Conservation (phyloP, 92 coral and sea anemone genomes). For the Heliopora coerulea region DNA sequence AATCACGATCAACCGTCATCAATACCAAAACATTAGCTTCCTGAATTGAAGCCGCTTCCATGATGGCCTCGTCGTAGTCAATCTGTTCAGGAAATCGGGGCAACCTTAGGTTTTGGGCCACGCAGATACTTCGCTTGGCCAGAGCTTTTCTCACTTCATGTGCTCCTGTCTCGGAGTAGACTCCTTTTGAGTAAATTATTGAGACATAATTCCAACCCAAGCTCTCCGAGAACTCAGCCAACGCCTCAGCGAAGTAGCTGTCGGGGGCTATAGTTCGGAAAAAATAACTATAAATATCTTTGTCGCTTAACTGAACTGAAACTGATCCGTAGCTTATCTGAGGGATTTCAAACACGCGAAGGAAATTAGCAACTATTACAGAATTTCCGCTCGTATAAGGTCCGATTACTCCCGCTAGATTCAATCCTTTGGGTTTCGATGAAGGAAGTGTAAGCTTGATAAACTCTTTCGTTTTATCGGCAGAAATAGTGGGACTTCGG, state of each 20-base stretch:
- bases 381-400: constrained; percentile 88
- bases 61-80: constrained; percentile 21
- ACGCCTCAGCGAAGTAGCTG: constrained; percentile 79
- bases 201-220: constrained; percentile 84
- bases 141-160: constrained; percentile 30
- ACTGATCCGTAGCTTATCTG: constrained; percentile 93
- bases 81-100: constrained; percentile 5
- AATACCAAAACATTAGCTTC: constrained; percentile 35
- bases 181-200: constrained; percentile 59
- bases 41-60: background rate
- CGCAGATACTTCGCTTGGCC: background rate
- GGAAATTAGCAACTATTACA: constrained; percentile 77
- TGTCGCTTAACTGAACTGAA: constrained; percentile 77
- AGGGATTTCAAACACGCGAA: constrained; percentile 89
- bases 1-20: constrained; percentile 29
- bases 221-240: constrained; percentile 61
- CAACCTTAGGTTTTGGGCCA: constrained; percentile 11
- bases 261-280: constrained; percentile 96
- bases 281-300: constrained; percentile 74
- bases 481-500: constrained; percentile 36
- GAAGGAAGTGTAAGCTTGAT: constrained; percentile 6
- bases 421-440: background rate
- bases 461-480: constrained; percentile 29
- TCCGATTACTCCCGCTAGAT: constrained; percentile 74
- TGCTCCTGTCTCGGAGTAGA: constrained; percentile 32